A percentile compares a stretch with the other conserved stretches of the same genome.
These are phyloP conservation scores for Cantharis nigra DNA, from an alignment of 2,888 invertebrate genomes.

Conservation along the genomic window DNA sequence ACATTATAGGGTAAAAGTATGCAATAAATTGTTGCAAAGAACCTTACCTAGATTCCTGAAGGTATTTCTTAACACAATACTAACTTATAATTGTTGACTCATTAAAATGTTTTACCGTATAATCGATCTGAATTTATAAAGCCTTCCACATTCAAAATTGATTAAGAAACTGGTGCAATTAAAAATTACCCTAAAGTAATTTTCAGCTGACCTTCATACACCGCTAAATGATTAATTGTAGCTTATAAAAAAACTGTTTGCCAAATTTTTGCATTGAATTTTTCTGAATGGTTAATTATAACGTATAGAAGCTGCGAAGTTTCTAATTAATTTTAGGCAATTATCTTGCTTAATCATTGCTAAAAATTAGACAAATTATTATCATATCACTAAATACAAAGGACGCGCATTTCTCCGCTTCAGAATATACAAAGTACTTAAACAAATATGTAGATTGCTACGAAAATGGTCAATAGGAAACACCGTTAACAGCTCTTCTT, in stretches of 20 bases:
- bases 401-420: background rate
- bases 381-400: background rate
- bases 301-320: background rate
- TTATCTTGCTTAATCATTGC: background rate
- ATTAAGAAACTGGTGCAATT: constrained; percentile 25
- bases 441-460: background rate
- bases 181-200: constrained; percentile 14
- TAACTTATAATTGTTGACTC: constrained; percentile 24
- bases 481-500: background rate
- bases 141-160: constrained; percentile 21
- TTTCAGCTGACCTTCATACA: constrained; percentile 17
- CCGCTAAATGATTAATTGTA: constrained; percentile 16
- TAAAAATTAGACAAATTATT: constrained; percentile 8
- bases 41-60: constrained; percentile 26
- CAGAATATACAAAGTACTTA: background rate
- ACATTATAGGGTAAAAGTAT: constrained; percentile 9
- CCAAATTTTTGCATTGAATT: constrained; percentile 6
- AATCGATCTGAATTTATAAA: constrained; percentile 29
- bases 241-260: constrained; percentile 12
- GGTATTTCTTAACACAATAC: constrained; percentile 25
- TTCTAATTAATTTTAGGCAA: background rate
- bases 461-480: background rate
- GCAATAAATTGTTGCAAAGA: constrained; percentile 20
- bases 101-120: constrained; percentile 22
- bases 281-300: constrained; percentile 1